Conservation (phyloP, 2,797 vertebrate genomes). For the Astyanax mexicanus region DNA sequence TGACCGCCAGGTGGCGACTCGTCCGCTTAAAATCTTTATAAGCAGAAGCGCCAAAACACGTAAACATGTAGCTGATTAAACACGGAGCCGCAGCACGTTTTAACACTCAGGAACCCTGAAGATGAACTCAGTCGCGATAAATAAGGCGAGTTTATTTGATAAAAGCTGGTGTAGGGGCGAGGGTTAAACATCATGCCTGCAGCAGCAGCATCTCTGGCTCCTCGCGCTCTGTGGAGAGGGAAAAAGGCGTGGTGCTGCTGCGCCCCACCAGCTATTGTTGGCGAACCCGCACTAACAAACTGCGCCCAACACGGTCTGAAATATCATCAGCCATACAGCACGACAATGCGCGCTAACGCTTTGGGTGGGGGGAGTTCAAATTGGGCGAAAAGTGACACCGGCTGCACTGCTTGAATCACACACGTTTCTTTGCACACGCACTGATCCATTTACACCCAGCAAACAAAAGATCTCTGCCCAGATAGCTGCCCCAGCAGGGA, state of each 20-base stretch:
- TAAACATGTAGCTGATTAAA: conserved; percentile 70
- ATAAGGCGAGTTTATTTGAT: not conserved
- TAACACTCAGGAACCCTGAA: not conserved
- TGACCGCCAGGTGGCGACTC: conserved; percentile 64
- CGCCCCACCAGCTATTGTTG: conserved; percentile 66
- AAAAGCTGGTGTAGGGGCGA: not conserved
- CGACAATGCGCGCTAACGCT: no score
- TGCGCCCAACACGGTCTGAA: not conserved
- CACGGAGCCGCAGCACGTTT: conserved; percentile 22
- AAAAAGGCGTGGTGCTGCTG: conserved; percentile 75
- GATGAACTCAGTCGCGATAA: not conserved
- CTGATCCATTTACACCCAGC: not conserved
- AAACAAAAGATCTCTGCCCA: not conserved
- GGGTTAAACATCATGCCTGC: not conserved
- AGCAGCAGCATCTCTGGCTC: conserved; percentile 52
- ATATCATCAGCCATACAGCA: not conserved
- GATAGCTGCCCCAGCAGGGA: not conserved
- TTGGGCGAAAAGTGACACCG: not conserved
- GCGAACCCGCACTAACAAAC: not conserved
- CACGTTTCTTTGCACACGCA: not conserved
- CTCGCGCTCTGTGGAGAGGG: conserved; percentile 69
- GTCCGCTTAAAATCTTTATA: not conserved
- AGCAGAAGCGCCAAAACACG: conserved; percentile 47
- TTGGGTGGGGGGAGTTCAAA: not conserved
- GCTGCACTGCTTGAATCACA: not conserved